phyloP scores from a whole-genome alignment of 2,888 invertebrate genomes.

The Drosophila emarginata region DNA sequence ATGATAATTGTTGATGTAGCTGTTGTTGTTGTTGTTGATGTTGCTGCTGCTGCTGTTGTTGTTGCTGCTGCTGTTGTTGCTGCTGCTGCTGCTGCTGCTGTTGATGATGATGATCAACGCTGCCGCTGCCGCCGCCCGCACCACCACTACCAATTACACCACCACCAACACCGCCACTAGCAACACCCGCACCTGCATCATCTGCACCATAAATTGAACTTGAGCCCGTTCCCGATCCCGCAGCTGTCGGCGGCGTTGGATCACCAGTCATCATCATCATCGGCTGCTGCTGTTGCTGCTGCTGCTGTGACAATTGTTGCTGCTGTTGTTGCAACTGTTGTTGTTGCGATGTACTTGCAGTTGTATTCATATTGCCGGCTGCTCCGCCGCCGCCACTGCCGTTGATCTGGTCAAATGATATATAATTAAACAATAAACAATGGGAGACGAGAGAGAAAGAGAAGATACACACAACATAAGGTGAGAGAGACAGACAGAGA shows the following conservation, averaged over 20 bases:
- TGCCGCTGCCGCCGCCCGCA: conserved; percentile 39
- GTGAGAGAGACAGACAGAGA: conserved; percentile 31
- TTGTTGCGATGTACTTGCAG: conserved; percentile 46
- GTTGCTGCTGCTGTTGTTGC: conserved; percentile 38
- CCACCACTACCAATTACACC: conserved; percentile 55
- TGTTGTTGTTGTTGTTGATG: conserved; percentile 43
- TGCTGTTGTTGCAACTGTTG: conserved; percentile 16
- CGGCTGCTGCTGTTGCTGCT: conserved; percentile 41
- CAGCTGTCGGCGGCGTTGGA: conserved; percentile 17
- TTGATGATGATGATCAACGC: conserved; percentile 39
- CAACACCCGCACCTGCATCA: conserved; percentile 73
- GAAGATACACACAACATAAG: conserved; percentile 30
- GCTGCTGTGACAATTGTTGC: conserved; percentile 41
- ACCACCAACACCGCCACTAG: conserved; percentile 48
- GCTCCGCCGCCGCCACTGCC: conserved; percentile 58
- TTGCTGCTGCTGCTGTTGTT: conserved; percentile 36
- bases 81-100: conserved; percentile 28
- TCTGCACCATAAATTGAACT: conserved; percentile 68
- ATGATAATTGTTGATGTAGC: conserved; percentile 21
- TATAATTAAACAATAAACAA: conserved; percentile 78
- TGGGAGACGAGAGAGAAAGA: conserved; percentile 59
- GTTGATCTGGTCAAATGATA: conserved; percentile 77
- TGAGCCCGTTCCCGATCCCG: conserved; percentile 32
- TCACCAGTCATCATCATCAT: conserved; percentile 18
- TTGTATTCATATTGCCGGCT: conserved; percentile 35